Conservation (phyloP, 2,113 vertebrate genomes). For the Poecilia latipinna region DNA sequence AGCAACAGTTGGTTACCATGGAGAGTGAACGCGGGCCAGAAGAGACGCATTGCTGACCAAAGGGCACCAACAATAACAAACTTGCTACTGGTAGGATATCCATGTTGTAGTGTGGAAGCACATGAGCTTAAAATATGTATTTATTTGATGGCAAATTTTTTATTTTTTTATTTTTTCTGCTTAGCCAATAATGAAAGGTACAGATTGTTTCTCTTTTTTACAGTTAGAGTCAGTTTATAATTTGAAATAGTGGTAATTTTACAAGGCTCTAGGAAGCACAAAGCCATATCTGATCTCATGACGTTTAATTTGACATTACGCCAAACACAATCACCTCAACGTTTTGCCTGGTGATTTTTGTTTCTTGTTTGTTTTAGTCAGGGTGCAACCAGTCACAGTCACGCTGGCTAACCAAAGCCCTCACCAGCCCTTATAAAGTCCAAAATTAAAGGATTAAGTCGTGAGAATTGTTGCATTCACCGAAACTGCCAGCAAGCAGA, state of each 20-base stretch:
- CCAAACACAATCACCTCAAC: background rate
- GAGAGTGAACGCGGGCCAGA: too few relatives aligned
- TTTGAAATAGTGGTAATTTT: background rate
- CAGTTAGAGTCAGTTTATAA: too few relatives aligned
- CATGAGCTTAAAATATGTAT: too few relatives aligned
- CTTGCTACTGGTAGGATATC: too few relatives aligned
- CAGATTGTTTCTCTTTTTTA: too few relatives aligned
- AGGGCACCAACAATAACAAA: too few relatives aligned
- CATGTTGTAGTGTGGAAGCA: too few relatives aligned
- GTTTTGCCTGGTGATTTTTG: background rate
- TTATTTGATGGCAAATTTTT: too few relatives aligned
- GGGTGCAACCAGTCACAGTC: background rate
- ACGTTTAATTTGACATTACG: background rate
- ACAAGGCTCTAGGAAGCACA: background rate
- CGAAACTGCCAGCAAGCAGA: background rate
- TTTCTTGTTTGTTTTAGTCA: background rate
- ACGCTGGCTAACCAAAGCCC: background rate
- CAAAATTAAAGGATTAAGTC: background rate
- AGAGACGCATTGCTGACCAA: too few relatives aligned
- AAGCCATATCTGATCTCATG: background rate
- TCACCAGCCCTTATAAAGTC: background rate
- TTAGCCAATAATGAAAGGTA: too few relatives aligned
- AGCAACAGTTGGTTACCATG: too few relatives aligned
- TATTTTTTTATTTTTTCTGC: too few relatives aligned
- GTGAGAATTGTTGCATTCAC: background rate